Percentiles rank a stretch among this genome's conserved stretches.
Conservation (phyloP, 1,140 invertebrate genomes). For the Nephila pilipes region DNA sequence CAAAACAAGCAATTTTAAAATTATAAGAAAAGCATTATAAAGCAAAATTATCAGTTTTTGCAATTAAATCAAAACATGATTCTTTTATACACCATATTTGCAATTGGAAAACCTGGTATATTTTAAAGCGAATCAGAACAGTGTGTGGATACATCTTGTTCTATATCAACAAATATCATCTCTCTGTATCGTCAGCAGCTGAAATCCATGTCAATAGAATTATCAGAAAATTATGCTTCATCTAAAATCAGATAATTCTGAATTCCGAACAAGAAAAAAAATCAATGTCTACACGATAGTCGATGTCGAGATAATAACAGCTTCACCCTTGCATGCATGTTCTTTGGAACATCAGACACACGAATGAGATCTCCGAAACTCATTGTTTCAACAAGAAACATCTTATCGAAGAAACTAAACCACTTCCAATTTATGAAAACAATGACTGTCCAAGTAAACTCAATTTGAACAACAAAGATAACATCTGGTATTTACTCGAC, state of each 20-base stretch:
- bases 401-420: background rate
- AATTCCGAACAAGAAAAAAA: background rate
- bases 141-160: no score
- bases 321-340: background rate
- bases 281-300: background rate
- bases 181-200: background rate
- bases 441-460: background rate
- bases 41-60: no score
- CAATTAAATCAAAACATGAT: background rate
- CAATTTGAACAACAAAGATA: conserved; percentile 2
- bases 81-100: background rate
- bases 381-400: background rate
- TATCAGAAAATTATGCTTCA: background rate
- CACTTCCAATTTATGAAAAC: conserved; percentile 15
- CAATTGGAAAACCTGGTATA: no score
- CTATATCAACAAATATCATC: background rate
- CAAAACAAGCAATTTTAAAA: no score
- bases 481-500: background rate
- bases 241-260: background rate
- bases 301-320: background rate
- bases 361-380: background rate
- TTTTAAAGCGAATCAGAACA: no score
- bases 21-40: no score
- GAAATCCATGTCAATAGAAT: background rate
- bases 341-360: background rate